These are phyloP conservation scores for Colletes latitarsis DNA, from an alignment of 1,140 invertebrate species.

Conservation along the genomic window DNA sequence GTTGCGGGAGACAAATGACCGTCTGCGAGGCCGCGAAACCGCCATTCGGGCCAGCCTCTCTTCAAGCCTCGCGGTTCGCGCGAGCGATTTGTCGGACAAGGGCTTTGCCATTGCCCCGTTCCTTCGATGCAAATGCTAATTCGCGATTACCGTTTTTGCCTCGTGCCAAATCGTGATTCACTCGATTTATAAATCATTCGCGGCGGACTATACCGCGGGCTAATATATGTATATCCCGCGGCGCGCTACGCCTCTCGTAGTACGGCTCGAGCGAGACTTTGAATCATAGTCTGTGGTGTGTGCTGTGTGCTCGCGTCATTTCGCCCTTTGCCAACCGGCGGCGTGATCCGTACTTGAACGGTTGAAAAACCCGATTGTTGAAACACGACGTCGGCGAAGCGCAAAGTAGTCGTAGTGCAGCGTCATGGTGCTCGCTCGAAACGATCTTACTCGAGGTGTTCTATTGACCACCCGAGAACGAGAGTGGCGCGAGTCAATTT, in stretches of 20 bases:
- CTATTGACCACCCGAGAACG: neutral
- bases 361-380: slow-evolving; percentile 12
- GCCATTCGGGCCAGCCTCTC: slow-evolving; percentile 32
- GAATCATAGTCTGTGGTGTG: slow-evolving; percentile 16
- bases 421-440: neutral
- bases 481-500: neutral
- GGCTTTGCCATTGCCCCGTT: neutral
- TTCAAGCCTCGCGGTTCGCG: neutral
- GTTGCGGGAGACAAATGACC: slow-evolving; percentile 78
- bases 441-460: neutral
- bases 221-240: slow-evolving; percentile 39
- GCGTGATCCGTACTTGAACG: neutral
- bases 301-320: slow-evolving; percentile 14
- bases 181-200: slow-evolving; percentile 48
- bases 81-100: slow-evolving; percentile 39
- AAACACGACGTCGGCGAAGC: neutral
- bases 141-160: slow-evolving; percentile 44
- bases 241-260: slow-evolving; percentile 10
- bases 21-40: slow-evolving; percentile 71
- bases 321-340: neutral
- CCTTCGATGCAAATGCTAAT: slow-evolving; percentile 34
- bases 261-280: slow-evolving; percentile 18
- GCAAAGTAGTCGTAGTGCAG: slow-evolving; percentile 4
- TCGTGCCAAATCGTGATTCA: slow-evolving; percentile 46
- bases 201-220: slow-evolving; percentile 36